Base-by-base conservation (phyloP, 2,888 invertebrate genomes). In the Nowickia ferox region DNA sequence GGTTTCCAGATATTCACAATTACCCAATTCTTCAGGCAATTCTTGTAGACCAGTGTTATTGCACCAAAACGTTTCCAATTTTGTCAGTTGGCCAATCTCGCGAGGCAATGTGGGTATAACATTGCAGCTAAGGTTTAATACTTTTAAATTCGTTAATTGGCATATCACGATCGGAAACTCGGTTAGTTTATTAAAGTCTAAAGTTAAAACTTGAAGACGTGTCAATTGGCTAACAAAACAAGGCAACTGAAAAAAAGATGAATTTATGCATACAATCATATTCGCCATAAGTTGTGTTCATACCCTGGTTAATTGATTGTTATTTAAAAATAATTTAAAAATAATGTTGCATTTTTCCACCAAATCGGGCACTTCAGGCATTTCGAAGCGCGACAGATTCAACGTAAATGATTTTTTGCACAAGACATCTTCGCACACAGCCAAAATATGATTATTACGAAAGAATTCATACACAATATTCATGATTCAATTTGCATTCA, bases 81-180 rank as follows among this genome's bases (percentile, higher is more conserved):
- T 93, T 57, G 93, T 94, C 65, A 96, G 92, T 65, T 94, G 93
- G 5, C 95, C 95, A 82, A 96, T 94, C 89, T 95, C 94, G 11
- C 94, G 93, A 46, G 95, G 94, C 75, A 96, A 91, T 44, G 92
- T 92, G 82, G 93, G 92, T 63, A 96, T 93, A 10, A 94, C 94
- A 91, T 96, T 96, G 88, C 95, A 95, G 90, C 95, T 96, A 61
- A 96, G 91, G 89, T 96, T 96, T 77, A 96, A 92, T 88, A 94
- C 94, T 59, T 94, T 94, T 57, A 96, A 92, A 83, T 94, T 94
- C 88, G 94, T 94, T 88, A 96, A 91, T 86, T 94, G 93, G 59
- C 94, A 94, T 87, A 96, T 93, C 87, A 94, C 94, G n/a, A 93
- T 88, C 1, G 96, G 96, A 89, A 96, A 94, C 22, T 93, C 93